These are phyloP conservation scores for Acrocephalus scirpaceus DNA, from an alignment of 2,797 vertebrate species.

Conservation along the genomic window DNA sequence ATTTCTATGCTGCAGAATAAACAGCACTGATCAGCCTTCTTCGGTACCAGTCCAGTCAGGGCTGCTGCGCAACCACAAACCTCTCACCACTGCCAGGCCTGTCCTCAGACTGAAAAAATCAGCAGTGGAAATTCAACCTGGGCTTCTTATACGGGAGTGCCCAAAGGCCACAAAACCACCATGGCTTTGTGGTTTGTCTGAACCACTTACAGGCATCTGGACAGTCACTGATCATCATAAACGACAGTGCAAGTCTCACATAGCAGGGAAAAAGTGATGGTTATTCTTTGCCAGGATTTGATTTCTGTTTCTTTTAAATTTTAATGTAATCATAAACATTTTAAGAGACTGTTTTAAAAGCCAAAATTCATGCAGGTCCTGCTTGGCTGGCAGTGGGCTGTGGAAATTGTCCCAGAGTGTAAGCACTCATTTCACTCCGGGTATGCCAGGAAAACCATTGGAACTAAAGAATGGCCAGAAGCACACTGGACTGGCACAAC, in stretches of 20 bases:
- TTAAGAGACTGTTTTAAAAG: background rate
- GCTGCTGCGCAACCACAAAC: background rate
- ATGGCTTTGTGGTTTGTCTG: background rate
- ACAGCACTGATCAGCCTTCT: background rate
- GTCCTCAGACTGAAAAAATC: background rate
- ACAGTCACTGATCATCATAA: background rate
- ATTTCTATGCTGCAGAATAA: background rate
- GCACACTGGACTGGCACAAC: background rate
- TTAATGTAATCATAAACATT: background rate
- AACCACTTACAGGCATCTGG: background rate
- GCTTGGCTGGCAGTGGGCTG: background rate
- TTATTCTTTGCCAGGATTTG: background rate
- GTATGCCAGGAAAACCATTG: background rate
- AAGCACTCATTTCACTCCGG: background rate
- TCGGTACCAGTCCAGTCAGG: background rate
- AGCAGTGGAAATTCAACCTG: background rate
- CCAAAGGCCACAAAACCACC: constrained; percentile 7
- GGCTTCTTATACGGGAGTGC: background rate
- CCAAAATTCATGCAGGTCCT: background rate
- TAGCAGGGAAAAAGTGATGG: background rate
- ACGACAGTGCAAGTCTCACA: background rate
- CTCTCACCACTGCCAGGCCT: background rate
- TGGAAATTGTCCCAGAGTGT: background rate
- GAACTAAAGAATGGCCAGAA: background rate
- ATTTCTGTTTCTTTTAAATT: background rate